Base-by-base conservation (phyloP, 2,888 invertebrate genomes). In the Polyommatus iphigenia region DNA sequence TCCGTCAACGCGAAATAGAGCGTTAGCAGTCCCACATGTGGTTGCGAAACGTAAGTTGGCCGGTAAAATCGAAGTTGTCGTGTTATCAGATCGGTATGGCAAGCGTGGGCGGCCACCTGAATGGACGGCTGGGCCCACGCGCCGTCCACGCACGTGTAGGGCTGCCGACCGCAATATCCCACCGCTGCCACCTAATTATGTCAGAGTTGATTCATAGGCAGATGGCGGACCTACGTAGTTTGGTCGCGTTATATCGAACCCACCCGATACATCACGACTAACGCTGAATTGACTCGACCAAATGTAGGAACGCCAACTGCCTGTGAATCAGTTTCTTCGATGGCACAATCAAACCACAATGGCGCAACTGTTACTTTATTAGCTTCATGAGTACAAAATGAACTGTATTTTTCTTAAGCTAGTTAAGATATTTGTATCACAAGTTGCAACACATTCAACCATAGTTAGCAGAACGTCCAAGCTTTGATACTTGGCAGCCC, bases 31-130 rank as follows among this genome's bases (percentile, higher is more conserved):
- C 10, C 41, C 7, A 73, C 73, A 46, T 79, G 78, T 76, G 76
- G 54, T 78, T 77, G 73, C 76, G 75, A 79, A 79, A 79, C 78
- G 77, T 79, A 67, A 71, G 77, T 76, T 80, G 62, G 80, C 80
- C 50, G 83, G 81, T 83, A 71, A 78, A 81, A 81, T 79, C 78
- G 83, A 83, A 85, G 85, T 83, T 85, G 86, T 85, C 85, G 85
- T 85, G 86, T 88, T 88, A 89, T 88, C 87, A 87, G 88, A 87
- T 86, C 84, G 84, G 85, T 85, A 85, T 84, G 85, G 85, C 85
- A 82, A 78, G 81, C 84, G 85, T 83, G 88, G 90, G 90, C 85
- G 88, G 84, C 86, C 87, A 87, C 87, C 89, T 91, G 89, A 92
- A 93, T 91, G 92, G 91, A 85, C 88, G 86, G 85, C 87, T 84